Percentiles rank a stretch among this genome's conserved stretches.
These are phyloP conservation scores for Euglossa dilemma DNA, from an alignment of 1,140 invertebrate species.

Conservation along the genomic window DNA sequence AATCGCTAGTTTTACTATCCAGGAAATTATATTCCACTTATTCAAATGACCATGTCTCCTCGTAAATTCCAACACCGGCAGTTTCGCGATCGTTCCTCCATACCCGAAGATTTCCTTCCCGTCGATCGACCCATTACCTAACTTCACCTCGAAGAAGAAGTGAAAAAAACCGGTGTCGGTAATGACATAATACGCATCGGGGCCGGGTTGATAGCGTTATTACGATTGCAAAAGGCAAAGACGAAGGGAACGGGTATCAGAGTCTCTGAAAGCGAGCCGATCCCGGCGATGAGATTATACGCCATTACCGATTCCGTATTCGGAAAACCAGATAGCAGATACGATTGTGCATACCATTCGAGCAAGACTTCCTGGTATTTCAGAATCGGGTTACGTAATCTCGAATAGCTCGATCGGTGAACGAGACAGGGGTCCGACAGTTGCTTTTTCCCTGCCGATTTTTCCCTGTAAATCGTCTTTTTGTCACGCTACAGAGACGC, in stretches of 20 bases:
- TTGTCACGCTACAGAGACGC: too few relatives aligned
- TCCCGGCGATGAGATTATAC: constrained; percentile 37
- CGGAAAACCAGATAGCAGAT: constrained; percentile 44
- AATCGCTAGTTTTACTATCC: too few relatives aligned
- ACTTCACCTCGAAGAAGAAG: background rate
- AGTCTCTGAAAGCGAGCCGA: constrained; percentile 34
- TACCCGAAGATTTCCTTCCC: background rate
- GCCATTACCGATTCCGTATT: constrained; percentile 44
- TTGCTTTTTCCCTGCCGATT: constrained; percentile 1
- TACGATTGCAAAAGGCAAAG: constrained; percentile 17
- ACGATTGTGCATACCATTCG: constrained; percentile 50
- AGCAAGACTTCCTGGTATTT: constrained; percentile 57
- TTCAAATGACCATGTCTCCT: too few relatives aligned
- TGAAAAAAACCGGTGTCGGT: background rate
- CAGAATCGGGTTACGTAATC: constrained; percentile 52
- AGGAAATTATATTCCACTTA: too few relatives aligned
- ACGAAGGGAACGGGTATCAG: background rate
- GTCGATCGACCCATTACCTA: background rate
- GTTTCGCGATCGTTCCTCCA: too few relatives aligned
- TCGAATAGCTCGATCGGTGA: background rate
- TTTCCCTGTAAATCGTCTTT: background rate
- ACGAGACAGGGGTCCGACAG: background rate
- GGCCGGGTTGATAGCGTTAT: constrained; percentile 14
- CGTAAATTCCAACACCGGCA: too few relatives aligned
- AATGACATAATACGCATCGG: background rate